Base-by-base conservation (phyloP, 2,888 invertebrate genomes). In the Noctua comes region DNA sequence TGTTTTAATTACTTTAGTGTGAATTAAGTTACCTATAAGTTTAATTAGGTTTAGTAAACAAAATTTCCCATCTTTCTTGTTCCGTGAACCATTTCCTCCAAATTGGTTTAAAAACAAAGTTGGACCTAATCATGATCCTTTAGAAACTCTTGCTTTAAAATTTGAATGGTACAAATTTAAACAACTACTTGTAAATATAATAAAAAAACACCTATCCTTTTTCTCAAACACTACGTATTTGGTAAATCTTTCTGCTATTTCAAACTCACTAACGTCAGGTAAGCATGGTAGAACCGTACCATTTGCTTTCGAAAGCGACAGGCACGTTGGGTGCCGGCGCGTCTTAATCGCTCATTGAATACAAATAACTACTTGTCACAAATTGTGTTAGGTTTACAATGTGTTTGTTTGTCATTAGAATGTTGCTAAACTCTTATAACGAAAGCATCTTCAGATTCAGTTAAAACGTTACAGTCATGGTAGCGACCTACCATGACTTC, bases 271-370 rank as follows among this genome's bases (percentile, higher is more conserved):
- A 88, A 90, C 87, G 62, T 18, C 6, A 43, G 79, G 70, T 90
- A 73, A 10, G 2, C 5, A 18, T 40, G 31, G 90, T 92, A 80
- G 8, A 84, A 89, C 80, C 68, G 62, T 76, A 18, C 89, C 84
- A 46, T 73, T 82, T 84, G 83, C 86, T 91, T 93, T 92, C 92
- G 92, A 93, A 94, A 94, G 94, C 88, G 91, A 93, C 91, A 92
- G 86, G 89, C 88, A 74, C 78, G 57, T 65, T 85, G 87, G 90
- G 92, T 90, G 90, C 90, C 77, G 69, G 66, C 76, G 65, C 70
- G 74, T 71, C 82, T 83, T 80, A 86, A 90, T 89, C 87, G 74
- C 81, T 82, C 75, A 87, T 87, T 88, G 88, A 88, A 90, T 89
- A 84, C 85, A 82, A 90, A 90, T 80, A 51, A 80, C 66, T 73